Conservation (phyloP, 2,888 invertebrate genomes). For the Neoitamus cyanurus region DNA sequence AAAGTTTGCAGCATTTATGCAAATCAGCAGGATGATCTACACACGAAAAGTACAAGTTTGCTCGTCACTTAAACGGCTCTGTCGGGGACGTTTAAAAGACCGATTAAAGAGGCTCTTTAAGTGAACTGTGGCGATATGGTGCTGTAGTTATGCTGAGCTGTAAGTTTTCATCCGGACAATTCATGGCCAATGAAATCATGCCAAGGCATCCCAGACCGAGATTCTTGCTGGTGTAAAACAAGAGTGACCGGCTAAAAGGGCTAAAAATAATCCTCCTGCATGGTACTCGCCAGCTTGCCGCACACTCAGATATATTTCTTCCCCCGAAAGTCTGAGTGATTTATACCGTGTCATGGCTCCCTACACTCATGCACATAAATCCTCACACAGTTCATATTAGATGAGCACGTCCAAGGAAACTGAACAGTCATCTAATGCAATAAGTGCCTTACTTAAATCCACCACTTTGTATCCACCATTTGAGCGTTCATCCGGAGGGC, state of each 20-base stretch:
- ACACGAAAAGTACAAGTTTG: background rate
- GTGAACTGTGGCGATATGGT: background rate
- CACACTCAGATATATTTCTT: background rate
- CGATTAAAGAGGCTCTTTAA: background rate
- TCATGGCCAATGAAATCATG: conserved; percentile 9
- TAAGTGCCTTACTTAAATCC: conserved; percentile 23
- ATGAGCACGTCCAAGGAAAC: background rate
- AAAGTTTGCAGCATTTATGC: conserved; percentile 20
- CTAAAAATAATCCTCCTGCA: background rate
- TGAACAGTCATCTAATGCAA: conserved; percentile 21
- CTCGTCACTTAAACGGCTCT: background rate
- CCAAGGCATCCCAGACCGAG: background rate
- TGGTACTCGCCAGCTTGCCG: background rate
- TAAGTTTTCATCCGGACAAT: background rate
- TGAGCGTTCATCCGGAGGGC: background rate
- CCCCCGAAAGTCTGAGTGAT: background rate
- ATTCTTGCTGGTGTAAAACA: background rate
- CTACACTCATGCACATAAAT: background rate
- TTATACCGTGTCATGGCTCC: background rate
- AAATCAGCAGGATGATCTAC: background rate
- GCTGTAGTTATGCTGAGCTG: background rate
- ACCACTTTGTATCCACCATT: conserved; percentile 17
- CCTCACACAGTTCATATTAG: background rate
- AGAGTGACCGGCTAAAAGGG: conserved; percentile 1
- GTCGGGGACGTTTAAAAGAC: background rate